Evolutionary conservation across 2,888 invertebrate genomes (phyloP).

Genomic region (Diaperis boleti): DNA sequence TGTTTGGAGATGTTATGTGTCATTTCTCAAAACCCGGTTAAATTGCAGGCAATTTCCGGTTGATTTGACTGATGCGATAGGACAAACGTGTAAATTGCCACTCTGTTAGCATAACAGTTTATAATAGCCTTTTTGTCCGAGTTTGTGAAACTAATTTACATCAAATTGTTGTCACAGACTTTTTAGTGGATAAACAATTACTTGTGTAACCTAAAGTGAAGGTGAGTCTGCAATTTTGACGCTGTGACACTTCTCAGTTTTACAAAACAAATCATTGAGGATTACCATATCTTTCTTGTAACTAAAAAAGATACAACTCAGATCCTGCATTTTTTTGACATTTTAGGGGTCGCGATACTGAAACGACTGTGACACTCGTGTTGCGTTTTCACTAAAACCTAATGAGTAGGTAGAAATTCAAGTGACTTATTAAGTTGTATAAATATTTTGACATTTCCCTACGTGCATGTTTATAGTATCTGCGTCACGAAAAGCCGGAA

Average conservation of each 20-base stretch:
- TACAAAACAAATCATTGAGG: no score
- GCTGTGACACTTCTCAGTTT: no score
- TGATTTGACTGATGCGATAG: background rate
- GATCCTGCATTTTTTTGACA: no score
- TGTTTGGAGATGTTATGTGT: conserved; percentile 18
- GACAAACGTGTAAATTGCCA: conserved; percentile 13
- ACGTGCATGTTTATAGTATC: conserved; percentile 26
- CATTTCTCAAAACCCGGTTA: background rate
- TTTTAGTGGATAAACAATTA: conserved; percentile 37
- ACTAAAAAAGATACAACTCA: no score
- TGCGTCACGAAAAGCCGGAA: conserved; percentile 12
- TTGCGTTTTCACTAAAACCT: conserved; percentile 1
- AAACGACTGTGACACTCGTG: background rate
- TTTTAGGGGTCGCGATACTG: no score
- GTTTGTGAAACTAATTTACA: conserved; percentile 35
- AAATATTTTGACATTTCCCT: conserved; percentile 24
- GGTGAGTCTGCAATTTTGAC: no score
- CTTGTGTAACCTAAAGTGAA: no score
- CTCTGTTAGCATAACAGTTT: conserved; percentile 17
- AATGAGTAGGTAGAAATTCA: conserved; percentile 15
- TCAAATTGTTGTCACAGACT: conserved; percentile 35
- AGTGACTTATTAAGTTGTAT: conserved; percentile 27
- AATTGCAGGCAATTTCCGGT: background rate
- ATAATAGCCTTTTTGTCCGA: conserved; percentile 26
- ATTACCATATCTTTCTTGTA: no score